Base-by-base conservation (phyloP, 2,113 vertebrate species). In the Strigops habroptila region DNA sequence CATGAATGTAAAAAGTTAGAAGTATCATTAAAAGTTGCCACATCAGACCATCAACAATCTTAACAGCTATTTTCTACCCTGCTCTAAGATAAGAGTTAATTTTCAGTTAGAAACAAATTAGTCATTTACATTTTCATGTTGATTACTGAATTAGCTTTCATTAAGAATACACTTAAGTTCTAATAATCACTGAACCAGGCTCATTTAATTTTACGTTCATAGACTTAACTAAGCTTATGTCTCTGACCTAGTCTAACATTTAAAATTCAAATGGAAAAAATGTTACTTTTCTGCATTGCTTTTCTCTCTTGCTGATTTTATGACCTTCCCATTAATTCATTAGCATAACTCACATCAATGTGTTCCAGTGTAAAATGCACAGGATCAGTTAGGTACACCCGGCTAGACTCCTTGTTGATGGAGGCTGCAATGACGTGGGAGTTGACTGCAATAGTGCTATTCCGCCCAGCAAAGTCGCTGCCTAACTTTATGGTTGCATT, bases 121-220 rank as follows among this genome's bases (percentile, higher is more conserved):
- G 98, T 98, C 98, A 99, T 99, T 99, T 99, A 99, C 98, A 99
- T 99, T 98, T 99, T 98, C 98, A 98, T 98, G 98, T 98, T 99
- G 98, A 99, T 99, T 99, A 99, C 98, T 98, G 98, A 99, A 99
- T 99, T 99, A 99, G 98, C 98, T 99, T 99, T 99, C 99, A 99
- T 99, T 99, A 99, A 99, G 98, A 99, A 99, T 99, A 99, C 98
- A 98, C 98, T 99, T 99, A 99, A 98, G 98, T 98, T 98, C 98
- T 98, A 99, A 99, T 97, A 98, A 98, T 98, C 98, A 98, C 97
- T 98, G 98, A 98, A 98, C 98, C 98, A 98, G 97, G 98, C 98
- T 99, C 98, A 98, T 98, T 99, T 99, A 99, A 99, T 99, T 99
- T 99, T 98, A 98, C 98, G 98, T 99, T 99, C 98, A 96, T 43